Evolutionary conservation across 2,113 vertebrate species (phyloP), one percentile per base, ranked within the genome.

Genomic region (Bubo blakistoni): DNA sequence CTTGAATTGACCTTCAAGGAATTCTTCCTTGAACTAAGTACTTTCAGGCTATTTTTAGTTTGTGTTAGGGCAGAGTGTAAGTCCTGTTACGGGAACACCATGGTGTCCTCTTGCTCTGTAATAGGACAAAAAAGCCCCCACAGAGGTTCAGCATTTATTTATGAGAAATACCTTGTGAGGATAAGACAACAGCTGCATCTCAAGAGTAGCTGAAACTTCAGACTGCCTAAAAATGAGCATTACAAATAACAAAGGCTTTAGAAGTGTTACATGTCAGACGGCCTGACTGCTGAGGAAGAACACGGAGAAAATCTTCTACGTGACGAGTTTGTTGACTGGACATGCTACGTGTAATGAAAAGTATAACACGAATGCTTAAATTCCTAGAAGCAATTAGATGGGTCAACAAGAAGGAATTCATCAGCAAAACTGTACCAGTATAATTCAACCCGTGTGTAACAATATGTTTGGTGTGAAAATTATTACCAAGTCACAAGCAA

Each of bases 211-310:
- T 9, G 5, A 73, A 80, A 63, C 32, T 80, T 58, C 49, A 10
- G 24, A 13, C 42, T n/a, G 29, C 71, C 51, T 69, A 29, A 59
- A 93, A 67, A 63, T 2, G 6, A 65, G 32, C 25, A 4, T 30
- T 29, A n/a, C 0, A 0, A 67, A 55, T 3, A 86, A 32, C 36
- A 16, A 12, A 29, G 34, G 24, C 25, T 67, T 25, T 34, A 44
- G 27, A 63, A 34, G 29, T 1, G 5, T 6, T 63, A 42, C 4
- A 2, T 6, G 7, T 65, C 38, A 69, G 49, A 25, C 5, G 6
- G 63, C 46, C 13, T 3, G 29, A 67, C 84, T 10, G 51, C 65
- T 65, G 69, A 67, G 34, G 46, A 54, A 78, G 14, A 78, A 30
- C 36, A 9, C 1, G 44, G 29, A 46, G 46, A 59, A 80, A 62